Evolutionary conservation across 2,113 vertebrate genomes (phyloP).

Genomic region (Zingel zingel): DNA sequence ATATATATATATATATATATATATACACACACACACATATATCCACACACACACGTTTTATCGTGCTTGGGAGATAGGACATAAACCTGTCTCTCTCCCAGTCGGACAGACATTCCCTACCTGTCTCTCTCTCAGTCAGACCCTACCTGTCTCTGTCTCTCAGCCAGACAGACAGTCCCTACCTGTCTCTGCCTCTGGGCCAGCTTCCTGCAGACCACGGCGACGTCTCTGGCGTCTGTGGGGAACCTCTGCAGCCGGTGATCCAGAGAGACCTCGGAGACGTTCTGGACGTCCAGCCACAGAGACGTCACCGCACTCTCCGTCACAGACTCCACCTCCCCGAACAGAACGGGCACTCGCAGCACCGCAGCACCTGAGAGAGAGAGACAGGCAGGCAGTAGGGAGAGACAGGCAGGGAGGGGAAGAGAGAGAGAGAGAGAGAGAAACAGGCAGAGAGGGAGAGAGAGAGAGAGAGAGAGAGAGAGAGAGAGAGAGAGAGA

Average conservation of each 20-base stretch:
- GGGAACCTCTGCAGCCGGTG: constrained; percentile 94
- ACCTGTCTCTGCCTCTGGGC: constrained; percentile 92
- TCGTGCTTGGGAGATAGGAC: too few relatives aligned
- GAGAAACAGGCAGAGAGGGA: neutral
- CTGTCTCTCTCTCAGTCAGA: neutral
- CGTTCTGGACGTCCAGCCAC: constrained; percentile 92
- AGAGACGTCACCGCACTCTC: constrained; percentile 94
- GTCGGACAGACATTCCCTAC: too few relatives aligned
- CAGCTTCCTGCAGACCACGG: constrained; percentile 90
- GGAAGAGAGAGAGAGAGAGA: neutral
- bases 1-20: too few relatives aligned
- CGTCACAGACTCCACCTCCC: constrained; percentile 91
- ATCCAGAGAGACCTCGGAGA: constrained; percentile 90
- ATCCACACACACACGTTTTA: too few relatives aligned
- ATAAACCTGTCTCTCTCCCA: too few relatives aligned
- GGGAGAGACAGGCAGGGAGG: neutral
- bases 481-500: neutral
- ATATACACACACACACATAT: too few relatives aligned
- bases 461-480: neutral
- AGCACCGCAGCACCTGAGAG: constrained; percentile 90
- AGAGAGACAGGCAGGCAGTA: neutral
- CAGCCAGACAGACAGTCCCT: neutral
- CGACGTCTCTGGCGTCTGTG: constrained; percentile 91
- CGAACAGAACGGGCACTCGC: constrained; percentile 92
- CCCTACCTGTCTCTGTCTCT: neutral